Percentiles rank a stretch among this genome's conserved stretches.
These are phyloP conservation scores for Hyalella azteca DNA, from an alignment of 2,888 invertebrate species.

Conservation along the genomic window DNA sequence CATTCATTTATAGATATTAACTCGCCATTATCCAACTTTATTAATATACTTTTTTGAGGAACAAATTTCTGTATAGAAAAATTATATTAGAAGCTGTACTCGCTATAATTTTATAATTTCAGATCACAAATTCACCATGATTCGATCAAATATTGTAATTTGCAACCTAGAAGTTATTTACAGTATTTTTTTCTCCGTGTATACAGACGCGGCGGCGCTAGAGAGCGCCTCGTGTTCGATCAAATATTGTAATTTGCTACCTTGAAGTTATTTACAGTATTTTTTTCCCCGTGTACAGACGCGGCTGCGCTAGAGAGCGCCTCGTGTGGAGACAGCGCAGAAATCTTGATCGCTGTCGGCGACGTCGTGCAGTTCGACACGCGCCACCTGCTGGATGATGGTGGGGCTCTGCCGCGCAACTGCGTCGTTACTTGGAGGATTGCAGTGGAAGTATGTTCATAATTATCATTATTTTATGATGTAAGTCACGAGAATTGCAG, in stretches of 20 bases:
- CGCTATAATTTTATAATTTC: too few species aligned
- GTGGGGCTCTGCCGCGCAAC: neutral
- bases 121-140: too few species aligned
- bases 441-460: slow-evolving; percentile 9
- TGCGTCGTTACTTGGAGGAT: neutral
- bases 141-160: too few species aligned
- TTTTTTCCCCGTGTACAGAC: neutral
- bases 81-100: too few species aligned
- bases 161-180: too few species aligned
- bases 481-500: too few species aligned
- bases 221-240: neutral
- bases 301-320: neutral
- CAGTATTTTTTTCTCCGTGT: neutral
- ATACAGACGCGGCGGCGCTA: neutral
- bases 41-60: too few species aligned
- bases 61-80: too few species aligned
- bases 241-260: too few species aligned
- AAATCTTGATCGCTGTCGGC: neutral
- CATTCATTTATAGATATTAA: too few species aligned
- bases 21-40: too few species aligned
- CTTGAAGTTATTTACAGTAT: neutral
- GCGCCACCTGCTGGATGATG: slow-evolving; percentile 7
- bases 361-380: neutral
- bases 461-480: too few species aligned
- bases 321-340: neutral